Percentiles rank a stretch among this genome's conserved stretches.
Conservation (phyloP, 2,888 invertebrate species). For the Trichogramma evanescens region DNA sequence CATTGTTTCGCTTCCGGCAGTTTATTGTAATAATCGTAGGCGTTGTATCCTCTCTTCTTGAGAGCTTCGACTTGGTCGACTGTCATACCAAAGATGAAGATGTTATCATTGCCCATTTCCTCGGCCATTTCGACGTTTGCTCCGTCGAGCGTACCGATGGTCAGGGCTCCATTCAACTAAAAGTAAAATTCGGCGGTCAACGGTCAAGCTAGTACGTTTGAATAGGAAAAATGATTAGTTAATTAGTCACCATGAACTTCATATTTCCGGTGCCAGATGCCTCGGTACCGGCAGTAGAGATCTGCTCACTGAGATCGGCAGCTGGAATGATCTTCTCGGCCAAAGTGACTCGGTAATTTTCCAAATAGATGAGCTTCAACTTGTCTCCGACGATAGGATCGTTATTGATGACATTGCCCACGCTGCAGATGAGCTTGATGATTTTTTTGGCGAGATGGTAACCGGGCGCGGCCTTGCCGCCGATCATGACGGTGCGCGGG, state of each 20-base stretch:
- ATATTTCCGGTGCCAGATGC: conserved; percentile 99
- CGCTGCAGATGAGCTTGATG: conserved; percentile 90
- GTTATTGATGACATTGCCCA: conserved; percentile 91
- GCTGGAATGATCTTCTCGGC: conserved; percentile 99
- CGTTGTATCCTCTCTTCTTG: conserved; percentile 78
- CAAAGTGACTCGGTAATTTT: conserved; percentile 96
- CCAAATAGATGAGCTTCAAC: conserved; percentile 88
- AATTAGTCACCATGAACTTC: conserved; percentile 80
- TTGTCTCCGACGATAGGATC: conserved; percentile 98
- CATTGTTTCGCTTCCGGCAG: conserved; percentile 87
- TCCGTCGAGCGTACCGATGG: conserved; percentile 98
- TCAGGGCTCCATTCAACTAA: conserved; percentile 89
- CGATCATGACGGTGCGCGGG: conserved; percentile 95
- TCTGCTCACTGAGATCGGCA: conserved; percentile 97
- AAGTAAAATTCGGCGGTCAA: conserved; percentile 1
- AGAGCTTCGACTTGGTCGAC: conserved; percentile 64
- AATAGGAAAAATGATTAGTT: neutral
- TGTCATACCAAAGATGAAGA: conserved; percentile 96
- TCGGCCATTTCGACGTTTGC: conserved; percentile 99
- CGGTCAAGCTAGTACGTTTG: neutral
- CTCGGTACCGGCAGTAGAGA: conserved; percentile 98
- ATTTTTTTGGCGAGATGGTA: conserved; percentile 98
- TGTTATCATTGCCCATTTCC: conserved; percentile 93
- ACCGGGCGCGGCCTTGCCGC: conserved; percentile 96
- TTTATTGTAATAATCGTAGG: conserved; percentile 84